Base-by-base conservation (phyloP, 2,113 vertebrate species). In the Mesocricetus auratus region DNA sequence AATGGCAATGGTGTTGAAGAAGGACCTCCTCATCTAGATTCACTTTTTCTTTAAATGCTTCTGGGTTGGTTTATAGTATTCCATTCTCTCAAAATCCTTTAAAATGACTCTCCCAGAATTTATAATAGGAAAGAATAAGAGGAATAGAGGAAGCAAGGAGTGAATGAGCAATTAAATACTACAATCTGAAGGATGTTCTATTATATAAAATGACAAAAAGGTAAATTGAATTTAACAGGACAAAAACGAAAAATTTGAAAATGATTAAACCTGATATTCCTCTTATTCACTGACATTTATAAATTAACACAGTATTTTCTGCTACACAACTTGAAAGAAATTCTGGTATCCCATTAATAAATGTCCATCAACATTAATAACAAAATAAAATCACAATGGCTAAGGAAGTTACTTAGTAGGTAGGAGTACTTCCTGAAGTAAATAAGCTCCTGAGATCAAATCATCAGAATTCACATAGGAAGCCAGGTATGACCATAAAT, bases 221-320 rank as follows among this genome's bases (percentile, higher is more conserved):
- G 16, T 53, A 71, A 17, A 86, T n/a, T 79, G 21, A 91, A 73
- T 12, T 94, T 53, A 85, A 3, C 4, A 91, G 71, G 73, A 39
- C 68, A 93, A 68, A 12, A 78, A 53, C 12, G 58, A 89, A 47
- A 4, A 89, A 56, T 93, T 62, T 89, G 11, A 91, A 91, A 91
- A 58, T 64, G 62, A 62, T 62, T 36, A 73, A 58, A 91, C 2
- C 60, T 77, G 31, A 10, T 91, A 33, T 45, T 53, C 9, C 0
- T 88, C 17, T 2, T 89, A 85, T 56, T 90, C 26, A 1, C 19
- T 13, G 13, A 0, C 36, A 24, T 11, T 9, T 4, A 1, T 78
- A 95, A 69, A 71, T 26, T 78, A 75, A 78, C 1, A 77, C 53
- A 36, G 73, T 83, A 45, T 88, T 33, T 68, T 56, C 2, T 89